phyloP scores from a whole-genome alignment of 1,140 invertebrate genomes.

The Berghia stephanieae region DNA sequence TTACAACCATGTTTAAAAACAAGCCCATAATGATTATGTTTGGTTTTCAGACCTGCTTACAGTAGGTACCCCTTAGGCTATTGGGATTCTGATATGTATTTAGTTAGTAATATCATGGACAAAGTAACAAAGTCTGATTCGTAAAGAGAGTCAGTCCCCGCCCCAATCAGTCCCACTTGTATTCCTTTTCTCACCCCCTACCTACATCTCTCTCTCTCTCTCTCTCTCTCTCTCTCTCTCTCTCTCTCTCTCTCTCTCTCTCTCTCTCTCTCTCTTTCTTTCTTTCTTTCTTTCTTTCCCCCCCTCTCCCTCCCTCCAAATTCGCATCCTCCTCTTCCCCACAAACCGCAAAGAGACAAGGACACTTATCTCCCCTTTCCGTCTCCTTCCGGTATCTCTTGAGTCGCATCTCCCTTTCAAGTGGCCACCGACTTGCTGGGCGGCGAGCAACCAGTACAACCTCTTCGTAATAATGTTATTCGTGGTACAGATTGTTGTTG shows the following conservation, averaged over 20 bases:
- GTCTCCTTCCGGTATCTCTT: not conserved
- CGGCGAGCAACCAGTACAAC: not conserved
- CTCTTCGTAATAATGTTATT: not conserved
- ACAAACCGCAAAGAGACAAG: not conserved
- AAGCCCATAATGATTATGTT: no score
- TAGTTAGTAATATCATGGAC: no score
- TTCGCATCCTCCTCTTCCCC: not conserved
- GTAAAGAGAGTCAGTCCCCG: no score
- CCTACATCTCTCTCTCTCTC: no score
- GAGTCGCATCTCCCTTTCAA: not conserved
- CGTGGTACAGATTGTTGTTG: not conserved
- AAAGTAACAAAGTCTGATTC: no score
- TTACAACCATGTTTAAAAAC: no score
- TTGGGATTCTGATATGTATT: no score
- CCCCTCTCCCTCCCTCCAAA: not conserved
- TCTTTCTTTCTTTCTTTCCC: conserved; percentile 10
- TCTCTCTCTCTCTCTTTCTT: conserved; percentile 15
- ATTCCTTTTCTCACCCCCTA: not conserved
- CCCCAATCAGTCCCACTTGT: no score
- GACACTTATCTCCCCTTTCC: not conserved
- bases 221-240: not conserved
- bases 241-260: conserved; percentile 19
- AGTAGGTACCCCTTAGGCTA: no score
- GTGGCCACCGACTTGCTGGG: not conserved
- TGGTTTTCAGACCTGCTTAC: no score